Base-by-base conservation (phyloP, 2,113 vertebrate genomes). In the Capricornis sumatraensis region DNA sequence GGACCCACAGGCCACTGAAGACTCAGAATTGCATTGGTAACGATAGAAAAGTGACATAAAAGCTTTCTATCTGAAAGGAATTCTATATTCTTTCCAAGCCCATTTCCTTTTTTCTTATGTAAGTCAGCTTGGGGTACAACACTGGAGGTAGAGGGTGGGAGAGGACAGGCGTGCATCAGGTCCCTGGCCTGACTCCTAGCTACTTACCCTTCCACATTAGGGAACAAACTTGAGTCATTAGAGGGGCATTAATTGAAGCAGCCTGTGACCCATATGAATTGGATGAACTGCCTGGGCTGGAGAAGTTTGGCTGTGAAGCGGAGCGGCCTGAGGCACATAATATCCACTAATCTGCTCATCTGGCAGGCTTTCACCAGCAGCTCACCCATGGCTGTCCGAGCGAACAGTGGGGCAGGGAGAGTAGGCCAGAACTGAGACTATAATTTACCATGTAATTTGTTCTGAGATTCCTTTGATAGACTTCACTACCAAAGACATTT, bases 401-500 rank as follows among this genome's bases (percentile, higher is more conserved):
- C 92, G 93, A 97, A 96, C 94, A 95, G 93, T 91, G 95, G 96
- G 97, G 95, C 97, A 95, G 84, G 64, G 88, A 79, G 74, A 88
- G 95, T 30, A 67, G 97, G 96, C 97, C 95, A 88, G 62, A 92
- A 93, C 93, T 74, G 95, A 96, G 97, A 98, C 97, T 43, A 94
- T 98, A 95, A 98, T 98, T 98, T 52, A 98, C 98, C 98, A 92
- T 98, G 98, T 96, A 97, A 97, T 98, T 98, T 98, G 94, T 97
- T 97, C 95, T 62, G 97, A 98, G 97, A 98, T 98, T 97, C 98
- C 98, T 98, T 98, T 98, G 98, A 98, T 98, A 98, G 97, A 82
- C 98, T 98, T 98, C 94, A 95, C 94, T 97, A 21, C 96, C 84
- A 92, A 91, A 96, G 98, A 98, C 90, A 98, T 98, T 97, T 98